Evolutionary conservation across 23 tunicate genomes (phyloP), one percentile per base, ranked within the genome.

Genomic region (Phallusia fumigata): DNA sequence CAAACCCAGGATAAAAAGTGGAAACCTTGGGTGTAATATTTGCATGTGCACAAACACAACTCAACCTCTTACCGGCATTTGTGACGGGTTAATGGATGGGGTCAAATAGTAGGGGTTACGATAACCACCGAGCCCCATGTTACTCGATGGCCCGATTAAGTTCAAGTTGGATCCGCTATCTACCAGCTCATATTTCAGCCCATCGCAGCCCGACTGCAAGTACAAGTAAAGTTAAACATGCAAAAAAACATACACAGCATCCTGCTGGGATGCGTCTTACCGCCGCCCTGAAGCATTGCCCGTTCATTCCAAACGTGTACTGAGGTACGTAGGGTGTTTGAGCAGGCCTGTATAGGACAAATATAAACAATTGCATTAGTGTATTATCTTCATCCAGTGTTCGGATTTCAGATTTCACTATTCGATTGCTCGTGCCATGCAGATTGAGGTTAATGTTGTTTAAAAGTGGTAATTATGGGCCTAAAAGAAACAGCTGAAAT

Each of bases 261-360:
- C 6, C n/a, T n/a, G n/a, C n/a, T 24, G 10, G 6, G 12, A 8
- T 19, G 28, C 6, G 26, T 52, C 69, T 69, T 36, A 86, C 89
- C 79, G 81, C 45, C 0, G 89, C 69, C n/a, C 84, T 33, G 69
- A 28, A 80, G 76, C 65, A 86, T 36, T 86, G 89, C 36, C 84
- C 84, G 75, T 84, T 80, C 21, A 80, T 75, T 32, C 94, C 94
- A 36, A 89, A 53, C 21, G 88, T 88, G 49, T 89, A 89, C 36
- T 89, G 94, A n/a, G 85, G 82, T 1, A 84, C 47, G 65, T n/a
- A 89, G 3, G 69, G 69, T 16, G 69, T 58, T 24, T 58, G 69
- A 58, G 28, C 69, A 13, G 69, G 13, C 15, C 69, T 58, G 13
- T 8, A 58, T 40, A 10, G 47, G 10, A 40, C 8, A 40, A 40